Conservation (phyloP, 2,113 vertebrate genomes). For the Pimephales promelas region DNA sequence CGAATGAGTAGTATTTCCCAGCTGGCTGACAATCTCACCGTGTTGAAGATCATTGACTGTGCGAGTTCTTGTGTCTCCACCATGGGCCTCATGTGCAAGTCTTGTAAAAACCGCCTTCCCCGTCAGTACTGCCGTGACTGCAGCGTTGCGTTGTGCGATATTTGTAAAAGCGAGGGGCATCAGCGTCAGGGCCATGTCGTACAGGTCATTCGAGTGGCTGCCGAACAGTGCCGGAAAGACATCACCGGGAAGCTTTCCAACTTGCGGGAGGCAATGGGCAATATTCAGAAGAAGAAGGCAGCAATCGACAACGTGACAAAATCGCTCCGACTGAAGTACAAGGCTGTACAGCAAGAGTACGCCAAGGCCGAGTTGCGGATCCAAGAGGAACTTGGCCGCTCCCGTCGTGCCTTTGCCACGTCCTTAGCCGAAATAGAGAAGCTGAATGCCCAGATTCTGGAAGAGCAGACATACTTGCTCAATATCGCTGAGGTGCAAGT, state of each 20-base stretch:
- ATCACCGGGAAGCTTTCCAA: conserved; percentile 80
- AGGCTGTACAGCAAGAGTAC: conserved; percentile 90
- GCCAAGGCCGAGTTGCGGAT: conserved; percentile 84
- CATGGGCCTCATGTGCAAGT: conserved; percentile 87
- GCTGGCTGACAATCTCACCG: conserved; percentile 92
- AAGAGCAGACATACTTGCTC: conserved; percentile 92
- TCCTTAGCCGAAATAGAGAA: conserved; percentile 91
- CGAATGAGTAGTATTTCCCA: conserved; percentile 88
- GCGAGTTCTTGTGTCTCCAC: conserved; percentile 80
- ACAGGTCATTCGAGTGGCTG: conserved; percentile 83
- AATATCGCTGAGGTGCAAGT: conserved; percentile 94
- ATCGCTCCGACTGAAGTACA: conserved; percentile 84
- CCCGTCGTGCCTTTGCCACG: conserved; percentile 84
- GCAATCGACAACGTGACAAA: conserved; percentile 85
- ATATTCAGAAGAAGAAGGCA: conserved; percentile 87
- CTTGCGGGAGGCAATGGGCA: conserved; percentile 83
- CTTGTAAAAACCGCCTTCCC: conserved; percentile 86
- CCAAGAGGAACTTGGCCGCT: conserved; percentile 88
- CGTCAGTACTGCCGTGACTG: conserved; percentile 90
- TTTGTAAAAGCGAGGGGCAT: conserved; percentile 82
- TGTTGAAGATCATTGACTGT: conserved; percentile 94
- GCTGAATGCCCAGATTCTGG: conserved; percentile 86
- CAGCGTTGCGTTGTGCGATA: conserved; percentile 83
- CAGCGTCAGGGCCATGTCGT: conserved; percentile 81
- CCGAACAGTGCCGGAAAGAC: conserved; percentile 86